A percentile compares a stretch with the other conserved stretches of the same genome.
Evolutionary conservation across 1,140 invertebrate genomes (phyloP).

Genomic region (Pissodes strobi): DNA sequence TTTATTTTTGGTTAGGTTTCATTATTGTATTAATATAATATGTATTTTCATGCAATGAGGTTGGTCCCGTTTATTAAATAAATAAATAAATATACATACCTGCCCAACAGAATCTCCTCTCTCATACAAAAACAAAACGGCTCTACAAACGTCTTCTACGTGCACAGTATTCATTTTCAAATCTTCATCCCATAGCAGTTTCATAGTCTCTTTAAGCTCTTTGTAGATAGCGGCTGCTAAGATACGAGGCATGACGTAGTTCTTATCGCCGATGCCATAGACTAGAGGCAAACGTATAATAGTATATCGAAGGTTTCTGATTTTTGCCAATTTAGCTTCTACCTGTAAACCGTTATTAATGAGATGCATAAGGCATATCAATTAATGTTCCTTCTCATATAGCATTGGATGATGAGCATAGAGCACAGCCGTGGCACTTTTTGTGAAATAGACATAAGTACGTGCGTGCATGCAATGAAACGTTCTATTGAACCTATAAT

Average conservation of each 20-base stretch:
- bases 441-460: too few relatives aligned
- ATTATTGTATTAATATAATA: too few relatives aligned
- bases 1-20: too few relatives aligned
- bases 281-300: constrained; percentile 83
- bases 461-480: too few relatives aligned
- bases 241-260: constrained; percentile 79
- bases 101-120: constrained; percentile 58
- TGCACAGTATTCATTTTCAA: constrained; percentile 88
- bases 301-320: constrained; percentile 73
- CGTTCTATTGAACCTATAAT: too few relatives aligned
- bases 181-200: constrained; percentile 84
- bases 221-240: constrained; percentile 87
- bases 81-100: constrained; percentile 29
- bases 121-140: constrained; percentile 72
- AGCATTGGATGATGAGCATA: too few relatives aligned
- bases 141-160: constrained; percentile 78
- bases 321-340: constrained; percentile 74
- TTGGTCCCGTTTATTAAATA: too few relatives aligned
- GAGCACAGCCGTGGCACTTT: too few relatives aligned
- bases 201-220: constrained; percentile 87
- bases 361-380: too few relatives aligned
- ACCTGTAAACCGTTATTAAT: constrained; percentile 64
- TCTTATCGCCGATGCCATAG: constrained; percentile 83
- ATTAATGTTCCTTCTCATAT: neutral
- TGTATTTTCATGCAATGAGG: too few relatives aligned